Evolutionary conservation across 2,797 vertebrate species (phyloP).

Genomic region (Sebastes jordani): DNA sequence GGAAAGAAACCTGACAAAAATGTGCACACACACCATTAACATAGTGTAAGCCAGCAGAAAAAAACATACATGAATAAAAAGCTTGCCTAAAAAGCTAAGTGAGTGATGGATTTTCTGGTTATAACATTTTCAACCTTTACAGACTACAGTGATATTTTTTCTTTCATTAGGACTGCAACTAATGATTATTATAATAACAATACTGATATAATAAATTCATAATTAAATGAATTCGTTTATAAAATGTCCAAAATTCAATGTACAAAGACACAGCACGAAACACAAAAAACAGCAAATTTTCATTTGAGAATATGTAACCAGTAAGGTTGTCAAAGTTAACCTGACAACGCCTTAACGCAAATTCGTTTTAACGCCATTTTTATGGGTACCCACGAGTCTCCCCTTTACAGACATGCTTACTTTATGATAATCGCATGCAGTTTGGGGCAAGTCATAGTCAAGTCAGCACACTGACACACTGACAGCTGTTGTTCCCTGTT

Average conservation of each 20-base stretch:
- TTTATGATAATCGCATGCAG: no score
- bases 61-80: background rate
- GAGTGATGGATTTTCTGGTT: background rate
- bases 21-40: background rate
- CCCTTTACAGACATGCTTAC: no score
- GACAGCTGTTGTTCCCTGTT: no score
- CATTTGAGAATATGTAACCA: background rate
- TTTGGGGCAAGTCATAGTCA: no score
- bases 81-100: background rate
- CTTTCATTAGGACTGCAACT: background rate
- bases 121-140: slow-evolving; percentile 4
- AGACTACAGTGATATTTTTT: background rate
- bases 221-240: background rate
- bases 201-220: background rate
- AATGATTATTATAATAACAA: background rate
- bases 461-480: no score
- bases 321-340: background rate
- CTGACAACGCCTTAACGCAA: no score
- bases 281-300: background rate
- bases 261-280: background rate
- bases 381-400: no score
- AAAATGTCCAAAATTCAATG: background rate
- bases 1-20: slow-evolving; percentile 92
- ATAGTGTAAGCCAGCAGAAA: background rate
- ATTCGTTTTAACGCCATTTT: no score